Conservation (phyloP, 2,888 invertebrate genomes). For the Idaea biselata region DNA sequence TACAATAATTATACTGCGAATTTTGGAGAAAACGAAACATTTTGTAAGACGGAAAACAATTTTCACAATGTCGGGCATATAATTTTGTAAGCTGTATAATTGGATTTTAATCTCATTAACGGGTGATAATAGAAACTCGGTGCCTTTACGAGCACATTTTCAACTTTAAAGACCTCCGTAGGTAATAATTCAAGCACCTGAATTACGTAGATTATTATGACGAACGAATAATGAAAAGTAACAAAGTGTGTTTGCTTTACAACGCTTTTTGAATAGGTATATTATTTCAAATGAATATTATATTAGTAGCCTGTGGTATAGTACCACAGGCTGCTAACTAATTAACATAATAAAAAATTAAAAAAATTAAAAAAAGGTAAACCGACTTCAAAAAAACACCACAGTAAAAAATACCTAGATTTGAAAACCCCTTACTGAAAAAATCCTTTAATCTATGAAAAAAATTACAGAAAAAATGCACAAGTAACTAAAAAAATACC, state of each 20-base stretch:
- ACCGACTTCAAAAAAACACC: no score
- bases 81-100: constrained; percentile 48
- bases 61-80: constrained; percentile 26
- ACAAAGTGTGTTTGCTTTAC: constrained; percentile 19
- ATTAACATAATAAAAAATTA: no score
- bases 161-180: constrained; percentile 28
- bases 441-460: no score
- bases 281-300: neutral
- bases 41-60: constrained; percentile 30
- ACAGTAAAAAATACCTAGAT: no score
- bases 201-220: constrained; percentile 29
- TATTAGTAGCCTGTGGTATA: no score
- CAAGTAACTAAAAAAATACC: no score
- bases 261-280: constrained; percentile 5
- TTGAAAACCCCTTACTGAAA: no score
- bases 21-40: neutral
- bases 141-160: constrained; percentile 36
- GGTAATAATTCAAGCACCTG: constrained; percentile 23
- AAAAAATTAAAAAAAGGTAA: no score
- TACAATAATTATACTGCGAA: neutral
- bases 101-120: constrained; percentile 55
- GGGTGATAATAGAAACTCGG: constrained; percentile 44
- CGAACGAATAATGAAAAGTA: constrained; percentile 20
- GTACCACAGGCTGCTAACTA: no score
- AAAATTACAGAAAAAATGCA: no score